phyloP scores from a whole-genome alignment of 2,113 vertebrate genomes.

The Penelope pileata region DNA sequence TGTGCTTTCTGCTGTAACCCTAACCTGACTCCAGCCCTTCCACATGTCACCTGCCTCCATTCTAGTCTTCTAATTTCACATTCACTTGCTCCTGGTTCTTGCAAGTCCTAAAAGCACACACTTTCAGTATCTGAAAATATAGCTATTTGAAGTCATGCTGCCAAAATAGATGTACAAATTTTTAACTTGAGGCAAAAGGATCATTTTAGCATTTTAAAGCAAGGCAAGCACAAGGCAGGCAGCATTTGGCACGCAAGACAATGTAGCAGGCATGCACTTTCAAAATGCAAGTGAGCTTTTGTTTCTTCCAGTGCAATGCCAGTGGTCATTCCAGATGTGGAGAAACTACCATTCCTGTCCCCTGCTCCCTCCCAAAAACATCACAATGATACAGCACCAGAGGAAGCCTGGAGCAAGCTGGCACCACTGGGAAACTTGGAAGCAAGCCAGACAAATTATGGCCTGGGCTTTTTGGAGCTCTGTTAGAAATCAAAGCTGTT shows the following conservation, averaged over 20 bases:
- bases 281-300: neutral
- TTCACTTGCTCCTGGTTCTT: neutral
- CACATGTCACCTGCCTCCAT: neutral
- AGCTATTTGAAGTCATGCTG: neutral
- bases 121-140: neutral
- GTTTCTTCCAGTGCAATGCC: neutral
- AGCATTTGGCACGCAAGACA: neutral
- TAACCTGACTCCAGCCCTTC: neutral
- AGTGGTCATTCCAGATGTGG: neutral
- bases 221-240: neutral
- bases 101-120: fast-evolving
- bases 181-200: neutral
- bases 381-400: neutral
- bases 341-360: neutral
- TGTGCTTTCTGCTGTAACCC: neutral
- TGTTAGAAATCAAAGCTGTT: neutral
- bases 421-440: neutral
- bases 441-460: neutral
- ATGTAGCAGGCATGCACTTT: neutral
- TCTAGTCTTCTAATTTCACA: neutral
- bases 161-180: neutral
- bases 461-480: neutral
- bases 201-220: neutral
- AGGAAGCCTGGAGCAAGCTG: slow-evolving; percentile 2
- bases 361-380: neutral